Evolutionary conservation across 2,113 vertebrate species (phyloP), one percentile per base, ranked within the genome.

Genomic region (Marcusenius ussheri): DNA sequence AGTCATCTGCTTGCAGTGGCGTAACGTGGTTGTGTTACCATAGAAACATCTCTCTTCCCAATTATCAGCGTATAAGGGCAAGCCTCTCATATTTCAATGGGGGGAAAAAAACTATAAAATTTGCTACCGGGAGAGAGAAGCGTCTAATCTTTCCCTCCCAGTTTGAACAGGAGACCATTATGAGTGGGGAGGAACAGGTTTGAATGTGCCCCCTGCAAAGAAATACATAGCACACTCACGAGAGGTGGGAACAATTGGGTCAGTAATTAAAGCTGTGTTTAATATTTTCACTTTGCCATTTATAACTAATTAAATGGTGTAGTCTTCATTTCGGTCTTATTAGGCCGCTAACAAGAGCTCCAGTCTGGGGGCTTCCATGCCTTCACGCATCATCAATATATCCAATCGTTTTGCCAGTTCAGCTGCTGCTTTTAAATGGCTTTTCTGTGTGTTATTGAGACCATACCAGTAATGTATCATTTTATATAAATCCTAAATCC

Each of bases 1-100:
- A 50, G 46, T 49, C 84, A 86, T 87, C 85, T 35, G 85, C 85
- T 53, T 56, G 50, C 47, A 39, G 35, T 53, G 17, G 47, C 83
- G 15, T 87, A 87, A 87, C 51, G 85, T 87, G 50, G 49, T 56
- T 87, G 85, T 53, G 85, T 87, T 87, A 53, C 85, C 85, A 87
- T 87, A 87, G 85, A 87, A 87, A 87, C 85, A 53, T 53, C 45
- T 49, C 47, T 49, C 85, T 35, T 87, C 49, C 50, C 47, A 87
- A 53, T 87, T 53, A 53, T 87, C 49, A 50, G 85, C 47, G 5
- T 53, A 87, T 87, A 56, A 51, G 85, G 85, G 85, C 85, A 42
- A 35, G 24, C 31, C 85, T 56, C 85, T 87, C 49, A 5, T 31
- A 35, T 87, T 87, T 53, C 49, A 51, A 53, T 15, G 27, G 5